Evolutionary conservation across 53 echinoderm and acorn worm species (phyloP).

Genomic region (Temnopleurus reevesii): DNA sequence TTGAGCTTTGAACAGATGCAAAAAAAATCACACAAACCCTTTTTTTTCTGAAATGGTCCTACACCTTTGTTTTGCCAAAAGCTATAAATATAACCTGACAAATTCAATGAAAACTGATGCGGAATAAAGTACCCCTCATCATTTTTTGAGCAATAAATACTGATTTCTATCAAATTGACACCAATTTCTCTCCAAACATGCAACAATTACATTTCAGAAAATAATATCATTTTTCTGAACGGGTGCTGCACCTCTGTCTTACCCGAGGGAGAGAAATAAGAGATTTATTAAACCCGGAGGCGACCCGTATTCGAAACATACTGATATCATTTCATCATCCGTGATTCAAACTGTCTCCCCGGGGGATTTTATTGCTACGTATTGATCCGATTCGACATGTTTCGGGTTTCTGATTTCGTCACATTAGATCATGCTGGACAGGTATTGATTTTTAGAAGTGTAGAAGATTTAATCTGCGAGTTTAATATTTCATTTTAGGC

Average conservation of each 20-base stretch:
- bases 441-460: neutral
- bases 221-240: neutral
- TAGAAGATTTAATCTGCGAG: neutral
- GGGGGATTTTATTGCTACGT: neutral
- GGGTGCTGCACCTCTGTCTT: neutral
- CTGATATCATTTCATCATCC: neutral
- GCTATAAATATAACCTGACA: too few species aligned
- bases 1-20: too few species aligned
- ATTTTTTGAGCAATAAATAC: neutral
- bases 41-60: too few species aligned
- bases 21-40: too few species aligned
- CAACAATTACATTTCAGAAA: neutral
- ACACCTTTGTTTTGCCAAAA: too few species aligned
- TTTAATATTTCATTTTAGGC: neutral
- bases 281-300: slow-evolving; percentile 14
- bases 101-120: too few species aligned
- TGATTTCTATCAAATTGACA: neutral
- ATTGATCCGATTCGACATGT: neutral
- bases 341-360: neutral
- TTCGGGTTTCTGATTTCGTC: neutral
- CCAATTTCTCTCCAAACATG: neutral
- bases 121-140: too few species aligned
- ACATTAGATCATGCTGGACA: too few species aligned
- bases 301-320: neutral
- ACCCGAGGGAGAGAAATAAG: neutral